phyloP scores from a whole-genome alignment of 2,113 vertebrate species.

The Lynx canadensis region DNA sequence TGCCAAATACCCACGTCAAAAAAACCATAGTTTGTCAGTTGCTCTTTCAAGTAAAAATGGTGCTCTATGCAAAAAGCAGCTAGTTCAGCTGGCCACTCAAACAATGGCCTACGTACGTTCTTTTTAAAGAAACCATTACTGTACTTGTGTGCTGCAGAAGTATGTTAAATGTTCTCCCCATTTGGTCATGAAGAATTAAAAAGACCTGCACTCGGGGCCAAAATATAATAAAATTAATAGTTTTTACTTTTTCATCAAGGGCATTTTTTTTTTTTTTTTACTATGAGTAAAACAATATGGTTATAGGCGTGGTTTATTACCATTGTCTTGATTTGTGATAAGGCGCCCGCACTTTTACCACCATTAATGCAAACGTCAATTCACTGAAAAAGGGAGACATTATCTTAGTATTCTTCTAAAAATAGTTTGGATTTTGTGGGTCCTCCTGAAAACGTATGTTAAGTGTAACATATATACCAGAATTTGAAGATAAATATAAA shows the following conservation, averaged over 20 bases:
- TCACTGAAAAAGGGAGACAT: not conserved
- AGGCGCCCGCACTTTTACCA: not conserved
- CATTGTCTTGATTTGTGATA: not conserved
- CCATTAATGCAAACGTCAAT: not conserved
- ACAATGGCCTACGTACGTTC: not conserved
- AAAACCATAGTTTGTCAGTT: not conserved
- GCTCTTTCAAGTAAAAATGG: slow-evolving; percentile 41
- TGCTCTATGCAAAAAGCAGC: not conserved
- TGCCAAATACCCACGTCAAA: slow-evolving; percentile 9
- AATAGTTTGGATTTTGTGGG: not conserved
- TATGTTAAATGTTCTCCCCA: not conserved
- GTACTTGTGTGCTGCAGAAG: not conserved
- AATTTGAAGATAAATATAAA: not conserved
- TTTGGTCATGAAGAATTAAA: not conserved
- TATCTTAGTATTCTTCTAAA: not conserved
- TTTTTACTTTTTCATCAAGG: not conserved
- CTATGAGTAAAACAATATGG: not conserved
- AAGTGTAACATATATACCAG: not conserved
- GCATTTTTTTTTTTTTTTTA: not conserved
- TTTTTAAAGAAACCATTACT: not conserved
- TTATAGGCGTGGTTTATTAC: not conserved
- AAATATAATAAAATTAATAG: not conserved
- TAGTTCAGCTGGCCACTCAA: not conserved
- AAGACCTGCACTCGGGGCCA: not conserved
- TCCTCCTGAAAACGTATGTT: not conserved